Base-by-base conservation (phyloP, 2,888 invertebrate genomes). In the Drosophila borborema region DNA sequence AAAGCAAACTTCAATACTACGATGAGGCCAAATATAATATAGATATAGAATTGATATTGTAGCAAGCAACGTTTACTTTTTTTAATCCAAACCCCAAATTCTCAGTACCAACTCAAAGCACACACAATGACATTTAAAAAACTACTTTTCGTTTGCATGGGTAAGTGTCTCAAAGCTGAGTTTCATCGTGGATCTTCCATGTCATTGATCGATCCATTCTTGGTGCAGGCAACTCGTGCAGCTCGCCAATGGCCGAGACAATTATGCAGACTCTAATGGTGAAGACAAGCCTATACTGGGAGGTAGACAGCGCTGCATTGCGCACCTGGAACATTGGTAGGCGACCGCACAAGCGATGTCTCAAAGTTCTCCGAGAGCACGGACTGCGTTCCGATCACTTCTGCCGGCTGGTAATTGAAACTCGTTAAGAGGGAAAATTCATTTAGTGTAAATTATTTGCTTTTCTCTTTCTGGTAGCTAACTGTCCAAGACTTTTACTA, bases 171-270 rank as follows among this genome's bases (percentile, higher is more conserved):
- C 2, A 2, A 2, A 1, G 16, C 14, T 5, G 0, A 18, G 4
- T 4, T 10, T 10, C 18, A 3, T 18, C 36, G 10, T 36, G 10
- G 10, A n/a, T 23, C 23, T 23, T 12, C 8, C 14, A 38, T 40
- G 16, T 2, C 18, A 18, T 18, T 18, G 20, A 28, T 31, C 31
- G 0, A 49, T 14, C 4, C 4, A 0, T 2, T 1, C 23, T 8
- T n/a, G 14, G 2, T 8, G n/a, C 48, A 97, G 98, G 98, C 14
- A 99, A 99, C 91, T 98, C 98, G 74, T 99, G 98, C 92, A 95
- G 98, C 7, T 98, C 98, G 5, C 98, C 98, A 0, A 98, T 98
- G 92, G 98, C 98, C 10, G 98, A 98, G 93, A 97, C 97, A 4
- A 96, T 98, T 6, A 98, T 98, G 91, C 94, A 94, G 64, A 74